Evolutionary conservation across 2,888 invertebrate genomes (phyloP), one percentile per base, ranked within the genome.

Genomic region (Thereva nobilitata): DNA sequence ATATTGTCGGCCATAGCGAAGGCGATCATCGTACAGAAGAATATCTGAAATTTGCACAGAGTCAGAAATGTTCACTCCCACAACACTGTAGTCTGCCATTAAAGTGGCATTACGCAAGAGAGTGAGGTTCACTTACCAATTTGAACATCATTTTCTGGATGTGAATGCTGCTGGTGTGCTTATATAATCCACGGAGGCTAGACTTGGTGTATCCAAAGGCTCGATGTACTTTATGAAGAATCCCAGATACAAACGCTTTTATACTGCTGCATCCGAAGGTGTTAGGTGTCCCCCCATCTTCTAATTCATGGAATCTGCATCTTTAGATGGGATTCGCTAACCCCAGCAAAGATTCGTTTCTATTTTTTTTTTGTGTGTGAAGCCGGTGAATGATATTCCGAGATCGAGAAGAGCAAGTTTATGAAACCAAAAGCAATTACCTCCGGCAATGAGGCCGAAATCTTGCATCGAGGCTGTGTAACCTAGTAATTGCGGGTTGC

Each of bases 1-100:
- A 69, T 69, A 42, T 69, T 67, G 59, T 69, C 69, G 40, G 57
- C 56, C 7, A 12, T 40, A 5, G 57, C 41, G 10, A 57, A 42
- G 49, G 54, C 56, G 9, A 64, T 50, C 7, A 63, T 12, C 8
- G 66, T 53, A 23, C 66, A 9, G 6, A 50, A 8, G n/a, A 61
- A 41, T 4, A 63, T 55, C 68, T 68, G 53, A 55, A 66, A 66
- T 42, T 45, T 9, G n/a, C 45, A 61, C 34, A 54, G 5, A 41
- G 4, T 9, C 47, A 61, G 8, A 23, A 49, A 49, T 12, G 23
- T 40, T 49, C 37, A n/a, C 23, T 57, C 10, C 9, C 9, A 45
- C 9, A 37, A 5, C 5, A n/a, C 10, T 47, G 8, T 8, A 9
- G 12, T 1, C 37, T 12, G 37, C 45, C 38, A 47, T 23, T 10